phyloP scores from a whole-genome alignment of 1,140 invertebrate genomes.

The Galleria mellonella region DNA sequence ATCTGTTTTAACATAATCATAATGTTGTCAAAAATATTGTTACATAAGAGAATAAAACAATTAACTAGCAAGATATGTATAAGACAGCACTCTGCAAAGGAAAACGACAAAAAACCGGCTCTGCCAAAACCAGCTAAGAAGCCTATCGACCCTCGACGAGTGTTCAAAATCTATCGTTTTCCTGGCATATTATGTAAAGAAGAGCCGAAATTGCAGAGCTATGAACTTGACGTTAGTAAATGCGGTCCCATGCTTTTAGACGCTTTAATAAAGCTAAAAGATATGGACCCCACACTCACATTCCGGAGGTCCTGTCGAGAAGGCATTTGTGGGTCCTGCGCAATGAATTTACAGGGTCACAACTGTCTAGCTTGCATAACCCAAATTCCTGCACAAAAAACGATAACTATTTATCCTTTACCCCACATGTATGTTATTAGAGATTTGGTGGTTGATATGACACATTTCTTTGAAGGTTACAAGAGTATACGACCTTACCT shows the following conservation, averaged over 20 bases:
- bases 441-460: constrained; percentile 93
- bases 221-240: constrained; percentile 83
- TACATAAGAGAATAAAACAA: too few relatives aligned
- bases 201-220: constrained; percentile 84
- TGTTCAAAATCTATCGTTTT: constrained; percentile 55
- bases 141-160: constrained; percentile 54
- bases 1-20: too few relatives aligned
- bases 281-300: constrained; percentile 88
- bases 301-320: constrained; percentile 90
- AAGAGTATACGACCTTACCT: constrained; percentile 90
- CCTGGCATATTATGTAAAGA: constrained; percentile 66
- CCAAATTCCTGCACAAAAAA: constrained; percentile 63
- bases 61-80: neutral
- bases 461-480: constrained; percentile 91
- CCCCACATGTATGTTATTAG: constrained; percentile 95
- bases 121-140: constrained; percentile 66
- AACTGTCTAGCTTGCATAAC: constrained; percentile 91
- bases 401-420: constrained; percentile 87
- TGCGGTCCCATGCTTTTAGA: constrained; percentile 91
- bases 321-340: constrained; percentile 93
- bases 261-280: constrained; percentile 91
- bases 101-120: constrained; percentile 5
- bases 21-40: too few relatives aligned
- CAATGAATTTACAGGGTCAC: constrained; percentile 90
- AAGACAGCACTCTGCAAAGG: constrained; percentile 1